A percentile compares a stretch with the other conserved stretches of the same genome.
These are phyloP conservation scores for Chitala chitala DNA, from an alignment of 2,113 vertebrate genomes.

Conservation along the genomic window DNA sequence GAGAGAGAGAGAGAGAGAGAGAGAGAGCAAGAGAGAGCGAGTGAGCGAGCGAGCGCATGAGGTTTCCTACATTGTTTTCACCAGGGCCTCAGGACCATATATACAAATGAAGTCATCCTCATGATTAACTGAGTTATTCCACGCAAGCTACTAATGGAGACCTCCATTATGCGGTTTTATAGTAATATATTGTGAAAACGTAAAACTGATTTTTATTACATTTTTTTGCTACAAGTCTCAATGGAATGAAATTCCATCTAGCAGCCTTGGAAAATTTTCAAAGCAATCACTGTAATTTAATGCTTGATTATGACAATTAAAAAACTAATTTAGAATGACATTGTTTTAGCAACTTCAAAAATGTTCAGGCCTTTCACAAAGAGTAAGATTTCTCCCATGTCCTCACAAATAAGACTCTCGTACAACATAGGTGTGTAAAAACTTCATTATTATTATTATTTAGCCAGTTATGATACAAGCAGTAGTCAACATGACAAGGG, in stretches of 20 bases:
- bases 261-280: not conserved
- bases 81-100: not conserved
- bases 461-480: not conserved
- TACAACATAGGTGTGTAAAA: not conserved
- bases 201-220: not conserved
- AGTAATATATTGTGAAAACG: not conserved
- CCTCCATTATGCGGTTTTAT: not conserved
- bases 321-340: slow-evolving; percentile 11
- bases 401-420: not conserved
- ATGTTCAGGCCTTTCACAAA: not conserved
- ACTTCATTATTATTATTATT: not conserved
- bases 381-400: not conserved
- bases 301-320: not conserved
- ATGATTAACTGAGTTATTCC: slow-evolving; percentile 13
- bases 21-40: no score
- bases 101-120: not conserved
- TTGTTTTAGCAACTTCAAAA: slow-evolving; percentile 13
- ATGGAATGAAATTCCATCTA: slow-evolving; percentile 11
- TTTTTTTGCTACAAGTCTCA: slow-evolving; percentile 1
- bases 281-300: slow-evolving; percentile 1
- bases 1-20: no score
- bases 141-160: not conserved
- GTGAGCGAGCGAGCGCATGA: no score
- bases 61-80: no score
- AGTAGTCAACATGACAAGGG: no score